Evolutionary conservation across 2,888 invertebrate genomes (phyloP).

Genomic region (Incurvaria masculella): DNA sequence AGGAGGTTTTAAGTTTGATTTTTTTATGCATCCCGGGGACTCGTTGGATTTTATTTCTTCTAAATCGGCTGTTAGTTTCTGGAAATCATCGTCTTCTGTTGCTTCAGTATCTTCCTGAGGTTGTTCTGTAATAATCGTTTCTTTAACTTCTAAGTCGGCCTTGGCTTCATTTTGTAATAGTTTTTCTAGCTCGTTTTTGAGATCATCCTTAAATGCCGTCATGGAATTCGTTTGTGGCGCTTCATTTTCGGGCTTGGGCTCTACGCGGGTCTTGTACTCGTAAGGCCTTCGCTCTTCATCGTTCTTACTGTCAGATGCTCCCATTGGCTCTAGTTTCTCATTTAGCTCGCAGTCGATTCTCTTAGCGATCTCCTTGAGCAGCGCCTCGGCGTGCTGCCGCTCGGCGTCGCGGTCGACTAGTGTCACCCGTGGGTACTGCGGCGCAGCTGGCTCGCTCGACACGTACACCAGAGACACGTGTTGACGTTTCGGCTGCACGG

Average conservation of each 20-base stretch:
- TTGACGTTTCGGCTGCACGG: constrained; percentile 30
- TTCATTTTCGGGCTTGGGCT: neutral
- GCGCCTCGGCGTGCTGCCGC: constrained; percentile 41
- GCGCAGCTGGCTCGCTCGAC: constrained; percentile 31
- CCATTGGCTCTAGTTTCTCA: constrained; percentile 34
- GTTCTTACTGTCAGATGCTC: constrained; percentile 30
- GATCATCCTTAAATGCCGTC: constrained; percentile 31
- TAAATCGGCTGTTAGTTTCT: constrained; percentile 14
- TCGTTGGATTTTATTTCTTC: constrained; percentile 18
- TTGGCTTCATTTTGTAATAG: constrained; percentile 25
- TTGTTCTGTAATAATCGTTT: neutral
- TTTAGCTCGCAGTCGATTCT: constrained; percentile 42
- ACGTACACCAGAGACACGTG: constrained; percentile 48
- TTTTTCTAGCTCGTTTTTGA: constrained; percentile 35
- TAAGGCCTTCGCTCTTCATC: constrained; percentile 9
- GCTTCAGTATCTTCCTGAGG: constrained; percentile 9
- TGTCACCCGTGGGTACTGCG: constrained; percentile 24
- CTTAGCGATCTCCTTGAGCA: constrained; percentile 42
- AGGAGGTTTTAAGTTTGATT: constrained; percentile 44
- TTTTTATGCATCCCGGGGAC: constrained; percentile 31
- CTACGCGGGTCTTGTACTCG: neutral
- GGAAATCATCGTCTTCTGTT: constrained; percentile 13
- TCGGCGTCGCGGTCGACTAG: constrained; percentile 18
- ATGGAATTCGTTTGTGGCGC: constrained; percentile 18
- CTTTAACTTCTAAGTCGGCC: neutral